These are phyloP conservation scores for Myotis findleyi DNA, from an alignment of 2,797 vertebrate species.

Conservation along the genomic window DNA sequence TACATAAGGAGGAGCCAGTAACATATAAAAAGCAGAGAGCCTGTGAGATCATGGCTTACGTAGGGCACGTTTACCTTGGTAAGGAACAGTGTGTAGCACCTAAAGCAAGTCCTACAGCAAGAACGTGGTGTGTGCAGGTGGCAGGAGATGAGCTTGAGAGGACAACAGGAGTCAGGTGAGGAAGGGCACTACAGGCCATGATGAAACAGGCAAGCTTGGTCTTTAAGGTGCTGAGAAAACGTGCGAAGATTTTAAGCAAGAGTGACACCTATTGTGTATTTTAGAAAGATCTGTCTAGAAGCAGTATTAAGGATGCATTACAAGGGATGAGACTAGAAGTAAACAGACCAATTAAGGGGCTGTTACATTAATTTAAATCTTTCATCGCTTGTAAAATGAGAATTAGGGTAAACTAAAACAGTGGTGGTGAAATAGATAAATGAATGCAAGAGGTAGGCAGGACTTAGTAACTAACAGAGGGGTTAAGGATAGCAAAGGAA, in stretches of 20 bases:
- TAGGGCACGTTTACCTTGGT: background rate
- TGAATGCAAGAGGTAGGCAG: background rate
- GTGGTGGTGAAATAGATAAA: background rate
- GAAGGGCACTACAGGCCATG: background rate
- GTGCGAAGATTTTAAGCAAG: background rate
- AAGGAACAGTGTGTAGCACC: background rate
- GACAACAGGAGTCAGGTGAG: background rate
- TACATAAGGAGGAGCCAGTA: background rate
- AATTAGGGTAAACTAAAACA: background rate
- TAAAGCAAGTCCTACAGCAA: background rate
- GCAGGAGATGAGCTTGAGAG: background rate
- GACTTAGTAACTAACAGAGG: background rate
- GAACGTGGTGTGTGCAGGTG: background rate
- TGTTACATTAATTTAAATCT: background rate
- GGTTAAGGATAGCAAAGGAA: background rate
- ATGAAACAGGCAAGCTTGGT: background rate
- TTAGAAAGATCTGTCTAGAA: constrained; percentile 46
- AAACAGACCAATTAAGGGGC: constrained; percentile 10
- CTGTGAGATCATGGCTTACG: background rate
- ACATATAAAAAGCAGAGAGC: background rate
- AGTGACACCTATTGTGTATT: background rate
- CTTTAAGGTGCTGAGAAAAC: background rate
- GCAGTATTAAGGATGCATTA: constrained; percentile 33
- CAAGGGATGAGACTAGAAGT: background rate
- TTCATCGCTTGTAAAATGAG: background rate